Base-by-base conservation (phyloP, 2,113 vertebrate species). In the Gavialis gangeticus region DNA sequence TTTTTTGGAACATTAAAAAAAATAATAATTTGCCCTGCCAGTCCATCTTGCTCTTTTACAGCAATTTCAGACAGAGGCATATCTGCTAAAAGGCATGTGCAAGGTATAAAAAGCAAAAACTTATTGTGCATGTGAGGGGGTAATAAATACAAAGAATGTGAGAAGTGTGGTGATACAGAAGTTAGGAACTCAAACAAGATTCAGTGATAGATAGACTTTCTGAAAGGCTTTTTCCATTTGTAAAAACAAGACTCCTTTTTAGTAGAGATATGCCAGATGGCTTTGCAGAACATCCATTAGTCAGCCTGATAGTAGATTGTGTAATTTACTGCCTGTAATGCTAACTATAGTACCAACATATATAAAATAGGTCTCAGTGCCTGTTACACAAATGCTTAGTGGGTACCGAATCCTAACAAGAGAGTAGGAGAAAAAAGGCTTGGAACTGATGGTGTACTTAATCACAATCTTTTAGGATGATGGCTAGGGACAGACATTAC, bases 261-360 rank as follows among this genome's bases (percentile, higher is more conserved):
- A 95, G 91, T 12, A 87, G 79, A 93, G 79, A 60, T 22, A 92
- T 90, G 59, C 88, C 93, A 96, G 85, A 85, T 95, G 85, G 69
- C 94, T 97, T 93, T 87, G 73, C 19, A 91, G 89, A 95, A 93
- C n/a, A 79, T 94, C 22, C 80, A 91, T 97, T 97, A 95, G 79
- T 94, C 94, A 97, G 19, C 78, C 87, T 91, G 87, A 92, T 77
- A 85, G 90, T 67, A 88, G 62, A 79, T 15, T 66, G 4, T 62
- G 79, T 93, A 93, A 97, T 92, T 96, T 95, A 96, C 84, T 94
- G 55, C 55, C 83, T 91, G 71, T 67, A 84, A 87, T 60, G 58
- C 3, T 92, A 95, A 95, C 54, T 9, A 81, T 81, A 93, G 88
- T 82, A 75, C 56, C 87, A 75, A 79, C 21, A 87, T 89, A 66